A percentile compares a stretch with the other conserved stretches of the same genome.
These are phyloP conservation scores for Zelostemma sp. DNA, from an alignment of 1,140 invertebrate species.

Conservation along the genomic window DNA sequence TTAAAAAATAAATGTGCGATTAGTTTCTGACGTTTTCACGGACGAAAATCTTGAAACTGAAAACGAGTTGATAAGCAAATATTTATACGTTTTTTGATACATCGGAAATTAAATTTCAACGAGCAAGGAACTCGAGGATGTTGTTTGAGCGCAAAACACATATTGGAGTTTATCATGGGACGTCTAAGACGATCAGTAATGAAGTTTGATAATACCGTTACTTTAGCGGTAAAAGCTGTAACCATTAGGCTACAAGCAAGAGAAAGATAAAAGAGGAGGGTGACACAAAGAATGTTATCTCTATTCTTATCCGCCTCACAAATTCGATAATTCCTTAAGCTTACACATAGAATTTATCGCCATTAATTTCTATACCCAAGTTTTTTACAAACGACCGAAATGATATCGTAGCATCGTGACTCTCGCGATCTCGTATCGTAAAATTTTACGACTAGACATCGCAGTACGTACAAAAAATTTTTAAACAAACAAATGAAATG, in stretches of 20 bases:
- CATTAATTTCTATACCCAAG: too few relatives aligned
- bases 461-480: too few relatives aligned
- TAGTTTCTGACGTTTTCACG: too few relatives aligned
- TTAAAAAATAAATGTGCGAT: too few relatives aligned
- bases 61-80: too few relatives aligned
- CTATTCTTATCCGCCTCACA: neutral
- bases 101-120: constrained; percentile 16
- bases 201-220: constrained; percentile 24
- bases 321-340: neutral
- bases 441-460: too few relatives aligned
- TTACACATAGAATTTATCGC: too few relatives aligned
- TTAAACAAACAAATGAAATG: too few relatives aligned
- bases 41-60: too few relatives aligned
- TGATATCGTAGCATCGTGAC: too few relatives aligned
- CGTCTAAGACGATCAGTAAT: constrained; percentile 11
- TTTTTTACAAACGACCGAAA: too few relatives aligned
- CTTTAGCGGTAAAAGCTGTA: constrained; percentile 21
- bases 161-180: neutral
- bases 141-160: constrained; percentile 5
- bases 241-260: constrained; percentile 2
- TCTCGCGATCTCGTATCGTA: too few relatives aligned
- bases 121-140: constrained; percentile 17
- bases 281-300: neutral
- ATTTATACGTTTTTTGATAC: neutral
- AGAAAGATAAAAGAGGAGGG: neutral